phyloP scores from a whole-genome alignment of 2,888 invertebrate genomes.

The Luperina nickerlii region DNA sequence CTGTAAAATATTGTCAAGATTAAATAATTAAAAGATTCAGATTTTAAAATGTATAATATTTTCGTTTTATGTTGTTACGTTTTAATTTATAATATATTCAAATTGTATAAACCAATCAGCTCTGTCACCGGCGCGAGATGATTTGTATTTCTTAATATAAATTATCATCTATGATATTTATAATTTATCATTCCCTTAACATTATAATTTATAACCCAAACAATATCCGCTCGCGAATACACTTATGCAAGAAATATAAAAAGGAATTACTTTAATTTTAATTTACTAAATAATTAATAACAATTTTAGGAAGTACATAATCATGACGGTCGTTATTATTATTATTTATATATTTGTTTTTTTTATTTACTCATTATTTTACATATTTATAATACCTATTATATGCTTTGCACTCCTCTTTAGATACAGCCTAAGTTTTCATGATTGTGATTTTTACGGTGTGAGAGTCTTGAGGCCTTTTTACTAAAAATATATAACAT shows the following conservation, averaged over 20 bases:
- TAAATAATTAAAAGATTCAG: constrained; percentile 1
- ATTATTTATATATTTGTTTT: constrained; percentile 64
- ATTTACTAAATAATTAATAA: constrained; percentile 79
- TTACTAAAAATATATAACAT: constrained; percentile 51
- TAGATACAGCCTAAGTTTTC: constrained; percentile 62
- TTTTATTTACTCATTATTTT: constrained; percentile 56
- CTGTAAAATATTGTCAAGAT: constrained; percentile 41
- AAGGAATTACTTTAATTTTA: constrained; percentile 65
- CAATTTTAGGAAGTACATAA: constrained; percentile 79
- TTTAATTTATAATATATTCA: constrained; percentile 29
- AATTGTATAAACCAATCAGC: constrained; percentile 57
- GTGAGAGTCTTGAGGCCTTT: constrained; percentile 16
- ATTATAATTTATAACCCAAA: constrained; percentile 62
- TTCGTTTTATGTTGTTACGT: constrained; percentile 7
- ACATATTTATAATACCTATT: constrained; percentile 65
- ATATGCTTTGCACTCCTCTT: constrained; percentile 70
- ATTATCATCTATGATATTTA: constrained; percentile 65
- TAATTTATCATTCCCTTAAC: constrained; percentile 60
- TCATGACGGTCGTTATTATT: constrained; percentile 65
- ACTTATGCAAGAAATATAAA: constrained; percentile 67
- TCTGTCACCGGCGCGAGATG: constrained; percentile 34
- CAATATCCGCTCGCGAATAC: constrained; percentile 67
- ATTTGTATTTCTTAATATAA: constrained; percentile 48
- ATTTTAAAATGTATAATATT: constrained; percentile 45
- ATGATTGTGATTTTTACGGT: constrained; percentile 59